Conservation (phyloP, 92 coral and sea anemone species). For the Epizoanthus scotinus region DNA sequence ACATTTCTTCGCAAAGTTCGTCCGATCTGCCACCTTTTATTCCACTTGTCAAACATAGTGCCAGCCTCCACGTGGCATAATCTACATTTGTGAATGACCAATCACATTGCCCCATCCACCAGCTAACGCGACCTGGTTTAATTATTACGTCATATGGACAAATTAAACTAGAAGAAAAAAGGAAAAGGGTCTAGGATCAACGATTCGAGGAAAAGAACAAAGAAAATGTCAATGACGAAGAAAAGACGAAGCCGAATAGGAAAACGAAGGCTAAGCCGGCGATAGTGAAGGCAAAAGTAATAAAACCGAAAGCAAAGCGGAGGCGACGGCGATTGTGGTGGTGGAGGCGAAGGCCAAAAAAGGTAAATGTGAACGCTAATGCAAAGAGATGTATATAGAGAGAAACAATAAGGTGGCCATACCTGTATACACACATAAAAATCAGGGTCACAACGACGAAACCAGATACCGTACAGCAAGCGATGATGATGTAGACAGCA, state of each 20-base stretch:
- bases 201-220: background rate
- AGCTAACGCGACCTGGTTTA: no score
- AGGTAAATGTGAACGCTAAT: background rate
- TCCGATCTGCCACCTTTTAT: no score
- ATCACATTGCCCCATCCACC: no score
- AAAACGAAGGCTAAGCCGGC: background rate
- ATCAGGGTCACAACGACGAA: conserved; percentile 72
- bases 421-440: conserved; percentile 86
- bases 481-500: conserved; percentile 78
- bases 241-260: background rate
- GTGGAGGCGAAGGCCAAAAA: background rate
- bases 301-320: background rate
- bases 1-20: no score
- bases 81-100: no score
- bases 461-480: conserved; percentile 76
- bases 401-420: background rate
- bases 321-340: background rate
- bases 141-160: no score
- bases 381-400: background rate
- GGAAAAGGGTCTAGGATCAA: background rate
- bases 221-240: background rate
- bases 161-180: no score
- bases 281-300: background rate
- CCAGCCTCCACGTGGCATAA: no score
- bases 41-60: no score